Evolutionary conservation across 2,888 invertebrate genomes (phyloP).

Genomic region (Aleiodes testaceus): DNA sequence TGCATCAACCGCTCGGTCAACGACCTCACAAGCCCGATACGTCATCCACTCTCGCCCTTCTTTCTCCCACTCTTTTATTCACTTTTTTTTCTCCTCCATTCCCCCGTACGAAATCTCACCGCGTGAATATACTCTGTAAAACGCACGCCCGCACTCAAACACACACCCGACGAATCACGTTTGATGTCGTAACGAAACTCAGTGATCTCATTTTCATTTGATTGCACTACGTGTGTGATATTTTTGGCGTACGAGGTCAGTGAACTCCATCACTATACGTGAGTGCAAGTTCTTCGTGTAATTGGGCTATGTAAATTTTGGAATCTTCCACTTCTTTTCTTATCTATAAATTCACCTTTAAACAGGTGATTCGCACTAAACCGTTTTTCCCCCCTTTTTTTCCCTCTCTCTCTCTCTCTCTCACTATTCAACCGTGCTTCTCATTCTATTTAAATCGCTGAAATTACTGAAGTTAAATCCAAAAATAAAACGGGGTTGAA

Average conservation of each 20-base stretch:
- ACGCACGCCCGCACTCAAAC: constrained; percentile 41
- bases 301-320: constrained; percentile 61
- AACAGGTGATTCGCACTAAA: too few relatives aligned
- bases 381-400: too few relatives aligned
- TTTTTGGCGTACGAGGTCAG: constrained; percentile 63
- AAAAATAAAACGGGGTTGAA: constrained; percentile 11
- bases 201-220: constrained; percentile 73
- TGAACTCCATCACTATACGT: constrained; percentile 66
- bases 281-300: constrained; percentile 63
- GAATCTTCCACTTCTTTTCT: constrained; percentile 5
- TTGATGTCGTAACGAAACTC: constrained; percentile 72
- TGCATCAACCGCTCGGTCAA: constrained; percentile 70
- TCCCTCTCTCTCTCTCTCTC: neutral
- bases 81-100: constrained; percentile 3
- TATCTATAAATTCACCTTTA: neutral
- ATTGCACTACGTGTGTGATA: constrained; percentile 64
- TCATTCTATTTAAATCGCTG: neutral
- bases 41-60: constrained; percentile 56
- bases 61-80: constrained; percentile 31
- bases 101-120: constrained; percentile 21
- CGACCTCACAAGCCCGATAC: constrained; percentile 69
- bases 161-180: constrained; percentile 61
- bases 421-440: too few relatives aligned
- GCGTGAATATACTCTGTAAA: constrained; percentile 40
- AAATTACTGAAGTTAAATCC: neutral